Conservation (phyloP, 2,113 vertebrate genomes). For the Psophia crepitans region DNA sequence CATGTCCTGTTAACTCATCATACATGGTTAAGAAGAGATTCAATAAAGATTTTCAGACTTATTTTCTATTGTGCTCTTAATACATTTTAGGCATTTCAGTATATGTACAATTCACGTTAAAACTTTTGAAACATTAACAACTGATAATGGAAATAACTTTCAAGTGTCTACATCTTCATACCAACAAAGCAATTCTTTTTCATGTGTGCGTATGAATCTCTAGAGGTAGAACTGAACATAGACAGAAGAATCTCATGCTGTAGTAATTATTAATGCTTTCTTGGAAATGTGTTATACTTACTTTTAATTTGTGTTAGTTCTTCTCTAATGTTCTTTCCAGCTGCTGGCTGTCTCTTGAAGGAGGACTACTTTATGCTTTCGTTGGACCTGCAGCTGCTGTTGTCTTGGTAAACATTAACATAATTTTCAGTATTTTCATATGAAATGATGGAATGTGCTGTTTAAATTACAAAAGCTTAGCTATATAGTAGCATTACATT, state of each 20-base stretch:
- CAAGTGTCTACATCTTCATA: not conserved
- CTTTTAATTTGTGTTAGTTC: slow-evolving; percentile 82
- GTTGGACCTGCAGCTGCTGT: slow-evolving; percentile 98
- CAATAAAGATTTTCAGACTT: not conserved
- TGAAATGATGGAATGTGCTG: not conserved
- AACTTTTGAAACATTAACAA: not conserved
- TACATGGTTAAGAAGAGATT: not conserved
- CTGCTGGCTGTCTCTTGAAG: slow-evolving; percentile 98
- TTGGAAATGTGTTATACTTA: slow-evolving; percentile 31
- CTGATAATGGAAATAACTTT: not conserved
- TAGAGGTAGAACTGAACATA: slow-evolving; percentile 55
- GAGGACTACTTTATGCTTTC: slow-evolving; percentile 96
- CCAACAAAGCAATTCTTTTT: not conserved
- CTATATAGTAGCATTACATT: not conserved
- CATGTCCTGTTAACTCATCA: not conserved
- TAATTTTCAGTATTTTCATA: slow-evolving; percentile 1
- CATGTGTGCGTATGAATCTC: slow-evolving; percentile 45
- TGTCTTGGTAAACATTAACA: slow-evolving; percentile 87
- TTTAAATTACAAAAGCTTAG: not conserved
- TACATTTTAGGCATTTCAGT: not conserved
- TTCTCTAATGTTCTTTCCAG: slow-evolving; percentile 80
- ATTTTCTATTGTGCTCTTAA: not conserved
- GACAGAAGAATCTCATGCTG: slow-evolving; percentile 4
- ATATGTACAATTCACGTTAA: not conserved
- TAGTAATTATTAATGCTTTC: slow-evolving; percentile 27